Evolutionary conservation across 1,140 invertebrate genomes (phyloP).

Genomic region (Steinernema feltiae): DNA sequence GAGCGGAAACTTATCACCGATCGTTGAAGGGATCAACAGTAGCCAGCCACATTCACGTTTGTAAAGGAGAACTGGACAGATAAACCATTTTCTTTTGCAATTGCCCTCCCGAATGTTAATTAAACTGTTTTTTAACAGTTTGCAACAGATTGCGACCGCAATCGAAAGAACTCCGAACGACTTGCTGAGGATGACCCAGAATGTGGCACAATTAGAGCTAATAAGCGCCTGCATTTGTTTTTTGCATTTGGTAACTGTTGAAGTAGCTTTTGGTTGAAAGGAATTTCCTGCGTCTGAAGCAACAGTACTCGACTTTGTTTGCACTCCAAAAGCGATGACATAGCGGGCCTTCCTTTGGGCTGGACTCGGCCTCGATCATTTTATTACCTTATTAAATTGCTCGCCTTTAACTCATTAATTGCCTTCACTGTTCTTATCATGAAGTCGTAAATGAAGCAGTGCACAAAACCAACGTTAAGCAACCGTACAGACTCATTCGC

Average conservation of each 20-base stretch:
- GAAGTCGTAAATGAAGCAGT: neutral
- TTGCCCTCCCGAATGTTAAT: too few relatives aligned
- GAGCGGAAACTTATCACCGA: too few relatives aligned
- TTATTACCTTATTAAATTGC: slow-evolving; percentile 7
- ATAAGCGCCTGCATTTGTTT: neutral
- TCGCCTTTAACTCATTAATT: neutral
- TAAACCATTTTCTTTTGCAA: too few relatives aligned
- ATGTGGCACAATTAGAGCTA: neutral
- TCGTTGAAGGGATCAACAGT: too few relatives aligned
- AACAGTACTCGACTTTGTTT: neutral
- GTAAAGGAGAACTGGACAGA: too few relatives aligned
- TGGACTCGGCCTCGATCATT: neutral
- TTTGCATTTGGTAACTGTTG: neutral
- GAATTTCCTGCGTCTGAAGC: too few relatives aligned
- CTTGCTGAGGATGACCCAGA: neutral
- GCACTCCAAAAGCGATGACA: neutral
- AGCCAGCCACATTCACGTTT: too few relatives aligned
- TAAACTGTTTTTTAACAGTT: neutral
- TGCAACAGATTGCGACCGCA: neutral
- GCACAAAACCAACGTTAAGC: neutral
- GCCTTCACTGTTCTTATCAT: neutral
- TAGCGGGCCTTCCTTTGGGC: neutral
- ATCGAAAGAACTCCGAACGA: neutral
- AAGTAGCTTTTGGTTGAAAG: too few relatives aligned
- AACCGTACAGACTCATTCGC: neutral